These are phyloP conservation scores for Agrochola lychnidis DNA, from an alignment of 2,888 invertebrate genomes.

Conservation along the genomic window DNA sequence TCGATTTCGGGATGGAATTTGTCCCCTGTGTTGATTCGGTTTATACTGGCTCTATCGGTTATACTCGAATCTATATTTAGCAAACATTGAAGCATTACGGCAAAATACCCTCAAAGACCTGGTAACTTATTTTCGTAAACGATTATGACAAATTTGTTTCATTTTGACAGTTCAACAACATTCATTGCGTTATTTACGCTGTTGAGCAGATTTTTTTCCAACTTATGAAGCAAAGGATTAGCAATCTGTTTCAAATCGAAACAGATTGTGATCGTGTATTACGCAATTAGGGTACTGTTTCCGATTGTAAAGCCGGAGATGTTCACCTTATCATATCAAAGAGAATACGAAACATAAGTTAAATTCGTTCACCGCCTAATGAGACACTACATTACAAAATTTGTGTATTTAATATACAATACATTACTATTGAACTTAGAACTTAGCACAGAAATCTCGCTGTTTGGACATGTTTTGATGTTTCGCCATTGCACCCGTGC, in stretches of 20 bases:
- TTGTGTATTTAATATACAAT: background rate
- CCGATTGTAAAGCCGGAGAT: background rate
- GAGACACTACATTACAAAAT: too few relatives aligned
- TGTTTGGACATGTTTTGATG: background rate
- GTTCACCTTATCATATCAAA: background rate
- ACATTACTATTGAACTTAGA: background rate
- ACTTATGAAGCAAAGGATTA: too few relatives aligned
- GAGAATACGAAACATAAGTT: background rate
- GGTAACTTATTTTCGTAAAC: too few relatives aligned
- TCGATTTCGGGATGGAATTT: conserved; percentile 39
- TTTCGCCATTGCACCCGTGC: background rate
- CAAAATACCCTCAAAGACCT: conserved; percentile 13
- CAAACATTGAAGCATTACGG: conserved; percentile 43
- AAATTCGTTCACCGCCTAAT: background rate
- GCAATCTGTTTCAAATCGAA: too few relatives aligned
- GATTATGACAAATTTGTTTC: too few relatives aligned
- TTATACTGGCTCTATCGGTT: conserved; percentile 17
- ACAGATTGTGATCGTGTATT: too few relatives aligned
- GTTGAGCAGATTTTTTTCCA: too few relatives aligned
- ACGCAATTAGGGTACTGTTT: background rate
- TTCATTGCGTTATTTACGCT: too few relatives aligned
- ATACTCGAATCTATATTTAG: conserved; percentile 24
- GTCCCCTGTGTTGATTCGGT: conserved; percentile 35
- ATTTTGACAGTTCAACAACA: too few relatives aligned
- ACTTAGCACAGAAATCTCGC: background rate